Base-by-base conservation (phyloP, 2,797 vertebrate genomes). In the Triplophysa yarkandensis region DNA sequence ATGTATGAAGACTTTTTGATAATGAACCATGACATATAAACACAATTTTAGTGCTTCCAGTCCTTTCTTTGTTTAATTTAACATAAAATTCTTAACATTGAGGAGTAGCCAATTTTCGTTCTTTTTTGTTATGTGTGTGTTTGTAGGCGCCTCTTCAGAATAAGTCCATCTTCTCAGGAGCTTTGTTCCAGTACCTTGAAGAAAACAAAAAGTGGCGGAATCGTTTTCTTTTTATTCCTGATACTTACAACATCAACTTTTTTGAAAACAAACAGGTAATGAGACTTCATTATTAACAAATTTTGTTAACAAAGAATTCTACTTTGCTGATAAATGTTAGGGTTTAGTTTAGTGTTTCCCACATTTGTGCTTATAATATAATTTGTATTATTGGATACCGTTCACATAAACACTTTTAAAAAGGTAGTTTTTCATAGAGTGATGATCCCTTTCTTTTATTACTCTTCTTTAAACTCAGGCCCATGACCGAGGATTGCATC, bases 181-280 rank as follows among this genome's bases (percentile, higher is more conserved):
- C 93, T 46, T 90, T 98, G 58, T 95, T 95, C 83, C 96, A 97
- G 85, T 97, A 93, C 84, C 83, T 95, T 1, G 96, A 97, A 79
- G 95, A 98, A 80, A 98, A 87, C 85, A 97, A 94, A 90, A 98
- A 96, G 77, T 98, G 96, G 96, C 89, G 94, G 79, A 97, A 93
- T 86, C 95, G 93, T 27, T 97, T 94, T 84, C 89, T 96, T 1
- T 91, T 95, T 0, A 89, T 98, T 65, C 95, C 95, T 0, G 94
- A 96, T 86, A 93, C 95, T 78, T 97, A 98, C 0, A 92, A 90
- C 73, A 87, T 98, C 84, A 89, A 89, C 43, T 93, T 88, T 11
- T 96, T 95, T 0, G 95, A 97, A 74, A 97, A 89, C 90, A 95
- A 95, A 85, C 85, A 90, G 84, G 96, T 98, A 83, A 93, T 9